These are phyloP conservation scores for Eristalinus aeneus DNA, from an alignment of 2,888 invertebrate species.

Conservation along the genomic window DNA sequence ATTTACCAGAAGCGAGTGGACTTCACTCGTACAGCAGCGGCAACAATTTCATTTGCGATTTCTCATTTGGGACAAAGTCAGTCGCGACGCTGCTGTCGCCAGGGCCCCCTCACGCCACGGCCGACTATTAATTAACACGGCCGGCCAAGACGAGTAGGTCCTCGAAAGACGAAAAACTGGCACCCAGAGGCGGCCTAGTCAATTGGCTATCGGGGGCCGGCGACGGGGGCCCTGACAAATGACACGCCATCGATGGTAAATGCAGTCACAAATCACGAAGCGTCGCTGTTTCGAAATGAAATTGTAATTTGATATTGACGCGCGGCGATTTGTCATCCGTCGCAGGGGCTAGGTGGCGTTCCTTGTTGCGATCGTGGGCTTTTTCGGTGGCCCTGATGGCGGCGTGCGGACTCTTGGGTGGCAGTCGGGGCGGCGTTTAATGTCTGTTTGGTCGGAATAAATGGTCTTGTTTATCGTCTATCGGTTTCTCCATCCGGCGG, in stretches of 20 bases:
- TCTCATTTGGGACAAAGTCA: conserved; percentile 62
- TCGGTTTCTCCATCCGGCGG: conserved; percentile 49
- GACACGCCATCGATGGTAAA: conserved; percentile 69
- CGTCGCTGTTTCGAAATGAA: conserved; percentile 69
- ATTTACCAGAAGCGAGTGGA: conserved; percentile 48
- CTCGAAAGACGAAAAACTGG: conserved; percentile 8
- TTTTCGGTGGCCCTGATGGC: conserved; percentile 47
- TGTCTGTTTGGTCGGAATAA: conserved; percentile 59
- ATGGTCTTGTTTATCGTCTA: conserved; percentile 58
- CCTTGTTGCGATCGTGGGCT: conserved; percentile 9
- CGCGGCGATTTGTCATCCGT: conserved; percentile 67
- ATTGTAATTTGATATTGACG: conserved; percentile 71
- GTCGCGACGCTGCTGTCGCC: background rate
- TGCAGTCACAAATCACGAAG: conserved; percentile 68
- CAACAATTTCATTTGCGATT: conserved; percentile 67
- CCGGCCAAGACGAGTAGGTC: conserved; percentile 16
- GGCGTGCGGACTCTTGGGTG: conserved; percentile 58
- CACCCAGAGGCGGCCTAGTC: conserved; percentile 18
- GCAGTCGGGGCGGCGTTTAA: conserved; percentile 19
- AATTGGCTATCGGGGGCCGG: conserved; percentile 3
- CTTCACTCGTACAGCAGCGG: conserved; percentile 52
- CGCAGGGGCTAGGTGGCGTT: conserved; percentile 39
- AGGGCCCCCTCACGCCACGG: background rate
- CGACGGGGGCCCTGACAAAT: conserved; percentile 56
- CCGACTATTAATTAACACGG: conserved; percentile 55